These are phyloP conservation scores for Hemichromis elongatus DNA, from an alignment of 2,113 vertebrate species.

Conservation along the genomic window DNA sequence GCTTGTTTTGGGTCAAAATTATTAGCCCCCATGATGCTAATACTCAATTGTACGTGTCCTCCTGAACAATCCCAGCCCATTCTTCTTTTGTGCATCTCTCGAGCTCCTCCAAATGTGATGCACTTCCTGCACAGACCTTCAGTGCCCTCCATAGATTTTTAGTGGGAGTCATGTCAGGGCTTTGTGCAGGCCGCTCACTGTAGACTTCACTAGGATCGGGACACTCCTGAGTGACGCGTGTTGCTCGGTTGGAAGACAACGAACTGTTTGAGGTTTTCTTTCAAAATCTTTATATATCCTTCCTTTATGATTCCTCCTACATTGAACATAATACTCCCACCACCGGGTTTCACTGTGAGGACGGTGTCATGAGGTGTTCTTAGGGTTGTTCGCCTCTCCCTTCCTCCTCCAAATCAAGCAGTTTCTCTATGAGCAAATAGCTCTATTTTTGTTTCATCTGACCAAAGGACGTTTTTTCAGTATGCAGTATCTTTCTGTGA, in stretches of 20 bases:
- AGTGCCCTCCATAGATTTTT: background rate
- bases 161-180: too few relatives aligned
- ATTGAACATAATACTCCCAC: background rate
- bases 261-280: background rate
- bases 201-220: background rate
- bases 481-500: background rate
- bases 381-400: background rate
- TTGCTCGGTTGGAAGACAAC: too few relatives aligned
- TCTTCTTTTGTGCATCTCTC: background rate
- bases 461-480: background rate
- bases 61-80: background rate
- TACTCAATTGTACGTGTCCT: background rate
- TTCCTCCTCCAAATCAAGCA: background rate
- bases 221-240: background rate
- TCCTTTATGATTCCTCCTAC: background rate
- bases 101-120: background rate
- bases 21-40: background rate
- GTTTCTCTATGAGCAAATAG: background rate
- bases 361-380: background rate
- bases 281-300: background rate
- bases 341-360: background rate
- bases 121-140: background rate
- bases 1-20: background rate
- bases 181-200: background rate
- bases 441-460: background rate